Percentiles rank a stretch among this genome's conserved stretches.
Conservation (phyloP, 2,888 invertebrate genomes). For the Bugula neritina region DNA sequence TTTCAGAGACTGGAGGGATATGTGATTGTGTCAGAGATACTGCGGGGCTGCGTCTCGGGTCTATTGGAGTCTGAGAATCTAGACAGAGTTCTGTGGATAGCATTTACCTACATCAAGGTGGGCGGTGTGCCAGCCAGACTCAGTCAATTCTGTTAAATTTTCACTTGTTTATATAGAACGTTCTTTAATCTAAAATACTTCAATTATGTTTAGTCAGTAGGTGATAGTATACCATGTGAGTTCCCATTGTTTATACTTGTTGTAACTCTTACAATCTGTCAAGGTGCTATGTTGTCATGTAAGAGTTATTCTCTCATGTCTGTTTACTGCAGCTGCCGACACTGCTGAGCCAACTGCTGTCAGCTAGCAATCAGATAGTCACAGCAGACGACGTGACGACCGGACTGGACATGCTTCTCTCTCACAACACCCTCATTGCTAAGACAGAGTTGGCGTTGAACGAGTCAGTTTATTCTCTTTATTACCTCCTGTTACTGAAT, state of each 20-base stretch:
- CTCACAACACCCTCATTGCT: background rate
- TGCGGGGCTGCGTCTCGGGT: background rate
- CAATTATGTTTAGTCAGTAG: no score
- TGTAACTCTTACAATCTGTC: no score
- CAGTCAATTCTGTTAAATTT: no score
- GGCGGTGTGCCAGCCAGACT: no score
- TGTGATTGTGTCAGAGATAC: constrained; percentile 22
- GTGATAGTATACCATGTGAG: no score
- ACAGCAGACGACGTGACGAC: background rate
- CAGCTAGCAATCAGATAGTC: background rate
- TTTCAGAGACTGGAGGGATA: background rate
- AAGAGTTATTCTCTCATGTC: no score
- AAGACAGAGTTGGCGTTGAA: background rate
- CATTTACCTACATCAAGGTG: constrained; percentile 22
- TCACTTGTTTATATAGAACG: no score
- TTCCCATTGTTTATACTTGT: no score
- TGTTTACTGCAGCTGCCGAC: background rate
- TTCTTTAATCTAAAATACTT: no score
- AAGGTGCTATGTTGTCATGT: no score
- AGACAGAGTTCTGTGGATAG: constrained; percentile 6
- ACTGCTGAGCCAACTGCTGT: background rate
- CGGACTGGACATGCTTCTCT: constrained; percentile 15
- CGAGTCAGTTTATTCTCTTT: background rate
- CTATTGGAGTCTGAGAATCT: background rate
- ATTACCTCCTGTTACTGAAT: no score